Conservation (phyloP, 2,113 vertebrate species). For the Aythya baeri region DNA sequence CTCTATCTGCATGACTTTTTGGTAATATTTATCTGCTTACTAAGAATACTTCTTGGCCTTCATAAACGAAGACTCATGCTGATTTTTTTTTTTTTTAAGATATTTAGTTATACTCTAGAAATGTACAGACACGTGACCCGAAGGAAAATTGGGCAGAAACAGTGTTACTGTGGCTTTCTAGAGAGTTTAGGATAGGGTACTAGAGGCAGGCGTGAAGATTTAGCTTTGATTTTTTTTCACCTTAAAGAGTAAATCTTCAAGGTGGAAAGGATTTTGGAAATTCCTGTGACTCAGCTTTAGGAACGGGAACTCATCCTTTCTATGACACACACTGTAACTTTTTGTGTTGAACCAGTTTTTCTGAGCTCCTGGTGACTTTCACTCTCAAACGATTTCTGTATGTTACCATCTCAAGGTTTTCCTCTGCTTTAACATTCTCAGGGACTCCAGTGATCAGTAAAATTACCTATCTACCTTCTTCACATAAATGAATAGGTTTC, state of each 20-base stretch:
- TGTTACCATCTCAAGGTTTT: not conserved
- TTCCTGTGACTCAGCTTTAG: not conserved
- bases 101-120: not conserved
- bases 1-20: not conserved
- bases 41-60: not conserved
- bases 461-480: not conserved
- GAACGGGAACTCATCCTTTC: fast-evolving
- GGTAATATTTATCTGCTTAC: not conserved
- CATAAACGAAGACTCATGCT: not conserved
- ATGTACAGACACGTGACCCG: not conserved
- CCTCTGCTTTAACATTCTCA: not conserved
- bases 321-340: not conserved
- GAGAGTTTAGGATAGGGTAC: not conserved
- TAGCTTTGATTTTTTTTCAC: not conserved
- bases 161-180: not conserved
- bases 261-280: not conserved
- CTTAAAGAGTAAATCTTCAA: not conserved
- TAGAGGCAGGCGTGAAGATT: not conserved
- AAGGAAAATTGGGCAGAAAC: not conserved
- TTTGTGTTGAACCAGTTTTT: not conserved
- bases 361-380: conserved; percentile 29
- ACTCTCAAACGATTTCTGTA: not conserved
- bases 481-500: conserved; percentile 4
- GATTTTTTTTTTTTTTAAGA: not conserved
- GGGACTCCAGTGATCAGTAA: not conserved